Evolutionary conservation across 92 coral and sea anemone genomes (phyloP), one percentile per base, ranked within the genome.

Genomic region (Parazoanthus darwini): DNA sequence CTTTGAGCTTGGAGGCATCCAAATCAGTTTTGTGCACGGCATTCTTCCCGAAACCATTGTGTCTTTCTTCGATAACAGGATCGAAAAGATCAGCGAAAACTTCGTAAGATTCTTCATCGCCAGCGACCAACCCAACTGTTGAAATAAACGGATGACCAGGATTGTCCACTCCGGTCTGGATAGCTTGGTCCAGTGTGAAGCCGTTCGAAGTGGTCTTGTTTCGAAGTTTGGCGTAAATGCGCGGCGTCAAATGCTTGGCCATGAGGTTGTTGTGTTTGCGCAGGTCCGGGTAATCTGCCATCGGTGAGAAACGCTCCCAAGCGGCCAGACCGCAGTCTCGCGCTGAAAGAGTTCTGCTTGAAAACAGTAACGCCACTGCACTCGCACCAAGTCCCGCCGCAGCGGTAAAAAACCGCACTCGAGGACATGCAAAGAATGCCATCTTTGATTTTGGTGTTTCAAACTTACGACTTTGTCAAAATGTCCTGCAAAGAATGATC

Each of bases 191-290:
- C 73, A 96, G 79, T 3, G 96, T 93, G 74, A 88, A 96, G 8
- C 98, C 98, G 23, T 90, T 92, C 7, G 93, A 82, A 4, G 98
- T 96, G 14, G 90, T 29, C 85, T 90, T 92, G 84, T 93, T 88
- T 46, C 96, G 94, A 66, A 96, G 95, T 73, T 96, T 96, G 8
- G 93, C 89, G 90, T 96, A 96, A 22, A 96, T 50, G 7, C 98
- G 91, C 10, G 98, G 98, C 6, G 98, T 93, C 44, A 96, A 65
- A 59, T 96, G 98, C 79, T 96, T 96, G 5, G 98, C 98, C 98
- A 96, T 94, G 48, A 94, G 90, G 93, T 96, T 96, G 86, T 96
- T 96, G 89, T 96, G 97, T 33, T 90, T 92, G 23, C 98, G 92
- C 82, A 96, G 46, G 74, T 96, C 98, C 29, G 98, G 98, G 73